Conservation (phyloP, 2,888 invertebrate genomes). For the Liodrosophila aerea region DNA sequence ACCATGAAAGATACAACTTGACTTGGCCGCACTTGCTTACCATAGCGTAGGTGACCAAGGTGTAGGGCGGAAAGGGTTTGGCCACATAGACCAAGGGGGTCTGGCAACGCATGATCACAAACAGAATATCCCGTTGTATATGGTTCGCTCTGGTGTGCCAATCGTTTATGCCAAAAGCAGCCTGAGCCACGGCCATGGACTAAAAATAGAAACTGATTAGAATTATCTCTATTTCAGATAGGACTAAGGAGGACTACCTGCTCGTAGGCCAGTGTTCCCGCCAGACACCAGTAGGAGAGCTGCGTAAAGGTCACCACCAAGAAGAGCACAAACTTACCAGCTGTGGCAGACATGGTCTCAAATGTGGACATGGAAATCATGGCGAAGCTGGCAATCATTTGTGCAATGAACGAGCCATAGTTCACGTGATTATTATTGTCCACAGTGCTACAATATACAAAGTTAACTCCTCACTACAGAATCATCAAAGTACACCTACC, state of each 20-base stretch:
- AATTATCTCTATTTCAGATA: no score
- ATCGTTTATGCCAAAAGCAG: constrained; percentile 67
- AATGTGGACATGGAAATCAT: constrained; percentile 78
- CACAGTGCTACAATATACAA: constrained; percentile 29
- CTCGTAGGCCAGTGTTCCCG: constrained; percentile 67
- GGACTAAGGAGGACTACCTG: no score
- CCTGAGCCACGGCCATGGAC: constrained; percentile 74
- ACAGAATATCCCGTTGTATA: constrained; percentile 67
- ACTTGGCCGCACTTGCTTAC: constrained; percentile 46
- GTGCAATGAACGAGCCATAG: constrained; percentile 67
- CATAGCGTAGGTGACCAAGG: constrained; percentile 72
- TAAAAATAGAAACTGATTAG: constrained; percentile 12
- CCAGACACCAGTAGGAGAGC: constrained; percentile 75
- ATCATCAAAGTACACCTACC: constrained; percentile 38
- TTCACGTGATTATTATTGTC: constrained; percentile 61
- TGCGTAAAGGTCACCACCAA: constrained; percentile 69
- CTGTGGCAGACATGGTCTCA: constrained; percentile 65
- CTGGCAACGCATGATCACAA: constrained; percentile 75
- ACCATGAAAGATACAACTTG: not conserved
- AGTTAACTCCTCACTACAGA: not conserved
- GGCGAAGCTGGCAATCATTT: constrained; percentile 72
- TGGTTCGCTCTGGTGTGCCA: constrained; percentile 62
- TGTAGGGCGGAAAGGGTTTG: constrained; percentile 69
- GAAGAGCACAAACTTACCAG: constrained; percentile 71
- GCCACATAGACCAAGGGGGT: constrained; percentile 71